Evolutionary conservation across 92 coral and sea anemone species (phyloP).

Genomic region (Heteractis magnifica): DNA sequence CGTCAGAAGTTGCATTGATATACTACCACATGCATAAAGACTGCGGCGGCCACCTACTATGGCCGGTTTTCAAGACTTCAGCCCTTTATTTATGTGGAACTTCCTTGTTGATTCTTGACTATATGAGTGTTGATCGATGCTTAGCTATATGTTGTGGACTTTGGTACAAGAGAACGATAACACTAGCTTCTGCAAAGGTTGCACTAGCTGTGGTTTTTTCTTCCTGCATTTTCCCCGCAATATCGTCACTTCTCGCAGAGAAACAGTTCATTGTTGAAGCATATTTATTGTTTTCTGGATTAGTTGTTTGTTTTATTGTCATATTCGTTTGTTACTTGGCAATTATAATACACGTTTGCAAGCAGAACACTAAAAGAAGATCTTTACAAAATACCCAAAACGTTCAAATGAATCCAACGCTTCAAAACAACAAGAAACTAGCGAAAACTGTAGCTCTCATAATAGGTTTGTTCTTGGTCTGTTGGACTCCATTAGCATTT

Average conservation of each 20-base stretch:
- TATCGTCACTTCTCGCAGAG: background rate
- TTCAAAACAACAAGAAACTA: constrained; percentile 3
- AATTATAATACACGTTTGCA: background rate
- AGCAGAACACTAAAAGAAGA: background rate
- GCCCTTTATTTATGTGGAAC: constrained; percentile 5
- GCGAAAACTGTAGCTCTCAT: constrained; percentile 7
- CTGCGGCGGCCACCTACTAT: background rate
- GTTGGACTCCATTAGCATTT: constrained; percentile 12
- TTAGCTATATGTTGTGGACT: constrained; percentile 17
- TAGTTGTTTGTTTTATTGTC: background rate
- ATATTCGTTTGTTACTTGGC: background rate
- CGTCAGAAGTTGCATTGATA: no score
- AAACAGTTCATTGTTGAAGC: background rate
- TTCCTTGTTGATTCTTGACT: constrained; percentile 12
- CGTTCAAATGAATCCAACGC: background rate
- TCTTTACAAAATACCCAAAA: background rate
- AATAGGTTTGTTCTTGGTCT: background rate
- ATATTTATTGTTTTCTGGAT: background rate
- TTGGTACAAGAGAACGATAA: background rate
- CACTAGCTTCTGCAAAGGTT: constrained; percentile 5
- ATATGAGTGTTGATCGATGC: constrained; percentile 33
- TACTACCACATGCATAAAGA: no score
- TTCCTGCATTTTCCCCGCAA: background rate
- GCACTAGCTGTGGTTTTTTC: background rate
- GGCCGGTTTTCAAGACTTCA: background rate